Base-by-base conservation (phyloP, 2,113 vertebrate genomes). In the Murina feae region DNA sequence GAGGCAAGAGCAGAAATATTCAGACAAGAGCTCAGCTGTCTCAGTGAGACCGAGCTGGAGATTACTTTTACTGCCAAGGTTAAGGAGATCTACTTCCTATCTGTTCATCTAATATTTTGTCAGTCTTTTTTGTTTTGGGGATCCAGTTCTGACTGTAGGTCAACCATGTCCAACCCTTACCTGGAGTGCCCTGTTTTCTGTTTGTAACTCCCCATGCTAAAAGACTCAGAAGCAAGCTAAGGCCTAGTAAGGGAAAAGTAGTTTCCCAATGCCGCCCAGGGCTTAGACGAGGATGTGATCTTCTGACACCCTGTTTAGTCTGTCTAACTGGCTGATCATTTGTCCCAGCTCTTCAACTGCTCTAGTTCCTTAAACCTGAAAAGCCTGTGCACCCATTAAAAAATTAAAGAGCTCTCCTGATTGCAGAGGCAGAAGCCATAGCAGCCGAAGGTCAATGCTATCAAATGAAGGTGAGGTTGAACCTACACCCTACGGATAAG, bases 251-350 rank as follows among this genome's bases (percentile, higher is more conserved):
- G 49, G 74, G 30, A 66, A 78, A 84, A 87, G 71, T 17, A 47
- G 21, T 66, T 74, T 92, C 20, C 37, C 23, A 68, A 28, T 47
- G 47, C 35, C 16, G 51, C 25, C 35, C 25, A 51, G 8, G 51
- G 37, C 11, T 83, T 44, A 82, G 32, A 37, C 9, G 17, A 93
- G 47, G 95, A 94, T 21, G 9, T 39, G 79, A 81, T n/a, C 51
- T 65, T 80, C 76, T 81, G 72, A 81, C 11, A 86, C 5, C 58
- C 42, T 65, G 53, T n/a, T 71, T 6, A 39, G 30, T 14, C 32
- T 58, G 21, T 75, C 16, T 49, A 89, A 83, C 30, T 87, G 44
- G 25, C 53, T 78, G 75, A 87, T 11, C 47, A 32, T 53, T 30
- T 74, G n/a, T 53, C 13, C 51, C 55, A 47, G 63, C 5, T 90